phyloP scores from a whole-genome alignment of 2,113 vertebrate species.

The Spilogale gracilis region DNA sequence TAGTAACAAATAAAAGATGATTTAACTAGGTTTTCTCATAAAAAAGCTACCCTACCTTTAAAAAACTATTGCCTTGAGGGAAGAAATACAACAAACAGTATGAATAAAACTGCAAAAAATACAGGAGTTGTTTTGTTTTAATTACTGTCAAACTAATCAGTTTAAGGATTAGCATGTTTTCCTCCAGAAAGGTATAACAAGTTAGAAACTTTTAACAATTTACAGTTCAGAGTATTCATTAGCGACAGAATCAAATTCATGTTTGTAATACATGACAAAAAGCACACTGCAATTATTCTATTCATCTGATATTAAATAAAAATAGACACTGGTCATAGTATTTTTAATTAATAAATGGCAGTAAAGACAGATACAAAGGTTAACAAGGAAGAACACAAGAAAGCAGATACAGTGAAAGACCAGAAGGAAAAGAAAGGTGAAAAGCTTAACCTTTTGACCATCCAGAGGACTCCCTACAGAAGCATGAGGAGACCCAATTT shows the following conservation, averaged over 20 bases:
- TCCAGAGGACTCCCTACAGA: conserved; percentile 87
- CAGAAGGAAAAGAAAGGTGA: conserved; percentile 68
- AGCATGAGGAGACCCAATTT: conserved; percentile 85
- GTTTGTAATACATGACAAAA: background rate
- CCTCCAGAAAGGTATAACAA: background rate
- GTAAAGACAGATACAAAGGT: background rate
- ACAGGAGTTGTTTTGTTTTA: background rate
- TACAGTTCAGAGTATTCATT: background rate
- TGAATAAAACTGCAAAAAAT: background rate
- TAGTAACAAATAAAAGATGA: background rate
- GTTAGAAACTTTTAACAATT: background rate
- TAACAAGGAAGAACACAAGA: background rate
- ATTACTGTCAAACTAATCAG: background rate
- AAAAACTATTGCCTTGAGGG: conserved; percentile 11
- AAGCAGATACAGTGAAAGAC: background rate
- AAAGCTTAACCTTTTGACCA: conserved; percentile 89
- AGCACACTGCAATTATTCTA: background rate
- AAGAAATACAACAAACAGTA: background rate
- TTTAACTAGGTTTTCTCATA: conserved; percentile 7
- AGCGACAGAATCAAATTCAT: background rate
- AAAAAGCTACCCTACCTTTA: background rate
- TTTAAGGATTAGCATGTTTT: background rate
- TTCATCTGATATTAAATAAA: background rate
- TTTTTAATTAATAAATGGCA: background rate
- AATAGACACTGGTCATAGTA: background rate